Evolutionary conservation across 2,888 invertebrate species (phyloP), one percentile per base, ranked within the genome.

Genomic region (Leptopilina myrica): DNA sequence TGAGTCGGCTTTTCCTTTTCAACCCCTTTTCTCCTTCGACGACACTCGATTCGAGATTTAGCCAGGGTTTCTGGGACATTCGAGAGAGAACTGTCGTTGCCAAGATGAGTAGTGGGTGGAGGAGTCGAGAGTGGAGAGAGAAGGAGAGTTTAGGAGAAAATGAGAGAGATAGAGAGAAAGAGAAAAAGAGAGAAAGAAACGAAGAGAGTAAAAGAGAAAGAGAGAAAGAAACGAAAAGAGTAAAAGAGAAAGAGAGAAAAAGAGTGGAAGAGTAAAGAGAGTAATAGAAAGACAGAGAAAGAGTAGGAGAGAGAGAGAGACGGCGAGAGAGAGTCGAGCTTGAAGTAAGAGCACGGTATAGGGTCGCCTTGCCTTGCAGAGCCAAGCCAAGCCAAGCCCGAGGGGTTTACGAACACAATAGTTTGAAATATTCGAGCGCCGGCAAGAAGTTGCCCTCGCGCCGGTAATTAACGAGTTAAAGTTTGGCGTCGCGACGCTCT

Each of bases 401-500:
- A 87, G 90, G 90, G 89, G 88, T 89, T 91, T 89, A 88, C 88
- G 88, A 87, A 87, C 89, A 91, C 91, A 91, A 91, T 91, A 91
- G 91, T 91, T 91, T 91, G 91, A 91, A 91, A 91, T 91, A 91
- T 91, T 91, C 90, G 90, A 89, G 84, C 82, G 84, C 79, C 77
- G 82, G 85, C 84, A 85, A 85, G 86, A 86, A 87, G 83, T 90
- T 90, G 88, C 89, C 88, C 89, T 89, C 89, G 88, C 90, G 89
- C 88, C 88, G 90, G 91, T 92, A 91, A 92, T 91, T 92, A 92
- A 91, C 91, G 91, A 91, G 91, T 91, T 91, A 91, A 92, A 92
- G 91, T 92, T 92, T 91, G 91, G 90, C 91, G 91, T 90, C 90
- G 90, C 89, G 87, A 88, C 88, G 88, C 85, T 86, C 86, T 84